Percentiles rank a stretch among this genome's conserved stretches.
These are phyloP conservation scores for Cryptosula pallasiana DNA, from an alignment of 2,888 invertebrate genomes.

Conservation along the genomic window DNA sequence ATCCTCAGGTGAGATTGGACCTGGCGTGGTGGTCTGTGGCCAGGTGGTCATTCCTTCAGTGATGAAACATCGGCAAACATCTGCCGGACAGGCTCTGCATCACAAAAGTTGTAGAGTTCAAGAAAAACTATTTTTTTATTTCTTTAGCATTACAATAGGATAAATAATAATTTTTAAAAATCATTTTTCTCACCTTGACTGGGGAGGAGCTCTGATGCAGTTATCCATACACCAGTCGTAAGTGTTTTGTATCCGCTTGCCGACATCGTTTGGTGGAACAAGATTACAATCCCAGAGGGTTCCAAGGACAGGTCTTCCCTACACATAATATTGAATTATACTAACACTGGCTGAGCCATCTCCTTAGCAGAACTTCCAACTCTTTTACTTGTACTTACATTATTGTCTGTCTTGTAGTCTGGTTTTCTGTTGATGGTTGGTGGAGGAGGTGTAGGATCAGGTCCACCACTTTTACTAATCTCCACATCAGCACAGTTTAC, in stretches of 20 bases:
- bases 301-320: not conserved
- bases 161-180: too few species aligned
- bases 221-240: slow-evolving; percentile 1
- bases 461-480: slow-evolving; percentile 1
- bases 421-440: not conserved
- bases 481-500: slow-evolving; percentile 33
- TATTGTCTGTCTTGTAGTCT: not conserved
- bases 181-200: not conserved
- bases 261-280: not conserved
- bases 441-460: not conserved
- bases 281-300: not conserved
- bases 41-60: not conserved
- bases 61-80: not conserved
- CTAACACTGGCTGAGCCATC: too few species aligned
- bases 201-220: not conserved
- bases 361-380: too few species aligned
- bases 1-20: not conserved
- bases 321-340: too few species aligned
- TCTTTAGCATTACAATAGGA: too few species aligned
- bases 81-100: not conserved
- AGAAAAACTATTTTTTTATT: too few species aligned
- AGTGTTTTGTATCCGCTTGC: not conserved
- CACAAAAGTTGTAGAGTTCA: too few species aligned
- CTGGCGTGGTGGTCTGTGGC: not conserved
- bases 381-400: slow-evolving; percentile 6